phyloP scores from a whole-genome alignment of 2,888 invertebrate species.

The Lasioglossum lativentre region DNA sequence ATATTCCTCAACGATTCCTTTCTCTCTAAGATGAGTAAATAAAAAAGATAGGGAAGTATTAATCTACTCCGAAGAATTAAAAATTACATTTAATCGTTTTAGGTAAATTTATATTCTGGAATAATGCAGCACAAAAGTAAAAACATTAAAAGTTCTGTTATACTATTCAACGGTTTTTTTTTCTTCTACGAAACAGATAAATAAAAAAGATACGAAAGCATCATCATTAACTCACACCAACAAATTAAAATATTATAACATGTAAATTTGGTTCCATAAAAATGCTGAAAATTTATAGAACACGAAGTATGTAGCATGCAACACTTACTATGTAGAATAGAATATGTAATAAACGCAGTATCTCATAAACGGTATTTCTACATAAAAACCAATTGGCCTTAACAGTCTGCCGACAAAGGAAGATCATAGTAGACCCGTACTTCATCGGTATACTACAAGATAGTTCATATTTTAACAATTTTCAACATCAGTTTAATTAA shows the following conservation, averaged over 20 bases:
- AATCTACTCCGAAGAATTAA: too few relatives aligned
- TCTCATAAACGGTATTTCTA: background rate
- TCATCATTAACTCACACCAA: background rate
- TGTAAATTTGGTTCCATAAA: background rate
- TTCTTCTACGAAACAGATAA: background rate
- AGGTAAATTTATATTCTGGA: background rate
- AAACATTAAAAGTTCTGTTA: background rate
- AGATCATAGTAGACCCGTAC: background rate
- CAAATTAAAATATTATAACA: background rate
- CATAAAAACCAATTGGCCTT: constrained; percentile 38
- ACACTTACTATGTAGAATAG: constrained; percentile 42
- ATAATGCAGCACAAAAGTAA: too few relatives aligned
- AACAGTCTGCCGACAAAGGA: background rate
- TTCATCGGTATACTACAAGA: background rate
- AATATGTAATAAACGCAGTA: constrained; percentile 18
- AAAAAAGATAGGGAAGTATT: too few relatives aligned
- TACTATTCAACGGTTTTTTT: background rate
- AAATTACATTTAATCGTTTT: background rate
- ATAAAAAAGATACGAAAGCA: background rate
- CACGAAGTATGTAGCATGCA: constrained; percentile 8
- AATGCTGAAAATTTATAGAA: background rate
- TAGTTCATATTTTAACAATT: background rate
- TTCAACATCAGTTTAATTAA: background rate
- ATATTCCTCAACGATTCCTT: background rate
- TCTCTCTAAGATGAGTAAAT: too few relatives aligned